Percentiles rank a stretch among this genome's conserved stretches.
Evolutionary conservation across 2,797 vertebrate species (phyloP).

Genomic region (Emys orbicularis): DNA sequence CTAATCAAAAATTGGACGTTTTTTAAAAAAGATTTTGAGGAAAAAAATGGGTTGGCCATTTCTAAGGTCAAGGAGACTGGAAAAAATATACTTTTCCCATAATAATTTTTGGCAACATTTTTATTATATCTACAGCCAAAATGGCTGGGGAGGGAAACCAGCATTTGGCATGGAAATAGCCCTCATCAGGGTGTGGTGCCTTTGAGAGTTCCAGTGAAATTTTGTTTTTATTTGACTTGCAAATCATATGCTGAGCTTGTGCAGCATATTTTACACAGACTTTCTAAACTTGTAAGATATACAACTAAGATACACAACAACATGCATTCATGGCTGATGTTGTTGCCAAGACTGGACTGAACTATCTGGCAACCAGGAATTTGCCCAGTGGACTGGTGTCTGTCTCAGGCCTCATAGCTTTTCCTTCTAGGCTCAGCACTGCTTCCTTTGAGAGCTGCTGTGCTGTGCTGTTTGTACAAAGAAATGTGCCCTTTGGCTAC

Average conservation of each 20-base stretch:
- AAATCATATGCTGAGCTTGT: conserved; percentile 20
- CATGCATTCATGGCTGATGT: neutral
- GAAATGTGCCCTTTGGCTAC: conserved; percentile 13
- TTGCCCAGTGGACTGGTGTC: neutral
- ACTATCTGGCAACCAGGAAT: conserved; percentile 39
- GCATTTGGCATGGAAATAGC: conserved; percentile 38
- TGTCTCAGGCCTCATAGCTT: neutral
- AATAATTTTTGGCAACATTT: conserved; percentile 68
- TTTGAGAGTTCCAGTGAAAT: conserved; percentile 46
- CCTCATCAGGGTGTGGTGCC: conserved; percentile 40
- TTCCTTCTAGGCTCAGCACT: conserved; percentile 24
- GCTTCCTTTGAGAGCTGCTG: neutral
- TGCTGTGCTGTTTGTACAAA: neutral
- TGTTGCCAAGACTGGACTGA: neutral
- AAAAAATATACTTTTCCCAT: conserved; percentile 63
- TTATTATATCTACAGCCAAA: conserved; percentile 26
- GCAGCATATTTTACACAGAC: neutral
- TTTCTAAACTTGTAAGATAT: conserved; percentile 14
- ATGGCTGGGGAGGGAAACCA: conserved; percentile 43
- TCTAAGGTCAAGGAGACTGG: conserved; percentile 28
- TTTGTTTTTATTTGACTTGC: conserved; percentile 52
- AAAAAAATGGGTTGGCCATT: conserved; percentile 21
- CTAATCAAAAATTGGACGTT: neutral
- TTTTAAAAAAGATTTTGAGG: conserved; percentile 5
- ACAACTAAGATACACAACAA: neutral